These are phyloP conservation scores for Drosophila pseudoananassae DNA, from an alignment of 1,140 invertebrate genomes.

Conservation along the genomic window DNA sequence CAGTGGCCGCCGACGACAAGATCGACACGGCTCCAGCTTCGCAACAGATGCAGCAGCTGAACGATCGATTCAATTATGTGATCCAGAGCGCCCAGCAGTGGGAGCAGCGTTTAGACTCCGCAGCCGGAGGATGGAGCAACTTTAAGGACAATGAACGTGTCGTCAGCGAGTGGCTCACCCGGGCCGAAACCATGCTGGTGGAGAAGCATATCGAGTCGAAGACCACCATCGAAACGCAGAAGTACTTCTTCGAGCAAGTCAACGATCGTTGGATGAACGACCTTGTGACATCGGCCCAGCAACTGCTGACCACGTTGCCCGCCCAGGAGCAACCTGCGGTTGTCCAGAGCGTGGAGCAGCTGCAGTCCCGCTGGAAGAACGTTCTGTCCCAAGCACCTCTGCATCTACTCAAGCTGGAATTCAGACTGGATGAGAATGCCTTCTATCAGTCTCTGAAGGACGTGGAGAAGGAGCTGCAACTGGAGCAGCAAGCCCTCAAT, in stretches of 20 bases:
- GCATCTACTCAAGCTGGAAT: constrained; percentile 95
- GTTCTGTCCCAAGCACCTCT: constrained; percentile 91
- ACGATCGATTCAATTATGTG: constrained; percentile 91
- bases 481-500: constrained; percentile 93
- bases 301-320: constrained; percentile 90
- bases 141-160: constrained; percentile 91
- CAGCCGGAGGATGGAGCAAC: constrained; percentile 93
- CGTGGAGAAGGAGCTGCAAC: constrained; percentile 94
- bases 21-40: constrained; percentile 90
- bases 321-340: constrained; percentile 88
- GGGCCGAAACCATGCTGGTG: constrained; percentile 91
- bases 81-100: constrained; percentile 90
- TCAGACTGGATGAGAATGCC: constrained; percentile 92
- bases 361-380: constrained; percentile 92
- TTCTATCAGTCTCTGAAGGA: constrained; percentile 94
- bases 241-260: constrained; percentile 93
- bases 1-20: constrained; percentile 89
- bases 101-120: constrained; percentile 92
- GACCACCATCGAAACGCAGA: constrained; percentile 91
- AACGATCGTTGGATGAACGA: constrained; percentile 93
- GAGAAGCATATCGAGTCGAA: constrained; percentile 93
- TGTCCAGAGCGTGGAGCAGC: constrained; percentile 88
- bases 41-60: constrained; percentile 90
- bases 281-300: constrained; percentile 91
- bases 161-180: constrained; percentile 93